Evolutionary conservation across 2,888 invertebrate genomes (phyloP), one percentile per base, ranked within the genome.

Genomic region (Graphium colonna): DNA sequence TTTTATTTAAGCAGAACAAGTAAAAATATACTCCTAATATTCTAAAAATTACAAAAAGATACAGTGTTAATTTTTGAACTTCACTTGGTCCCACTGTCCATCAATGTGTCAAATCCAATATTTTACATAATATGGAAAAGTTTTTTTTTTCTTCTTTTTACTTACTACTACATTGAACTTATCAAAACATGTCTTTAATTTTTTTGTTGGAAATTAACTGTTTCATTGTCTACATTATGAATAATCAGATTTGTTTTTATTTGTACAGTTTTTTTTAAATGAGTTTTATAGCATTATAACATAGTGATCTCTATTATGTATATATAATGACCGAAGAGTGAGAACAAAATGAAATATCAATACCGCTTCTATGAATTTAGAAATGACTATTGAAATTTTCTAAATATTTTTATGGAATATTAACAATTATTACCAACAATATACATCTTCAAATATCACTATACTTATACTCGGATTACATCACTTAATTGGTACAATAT

Each of bases 311-410:
- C 26, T 42, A n/a, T 42, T 21, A 13, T 26, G 15, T 31, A 5
- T 21, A 21, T 44, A 9, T 16, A 13, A 28, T 26, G 40, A 41
- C 4, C 31, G 3, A 31, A 31, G 31, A 9, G 31, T 31, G 9
- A 31, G 31, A 31, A 41, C 3, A 8, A 36, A 33, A 41, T 15
- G 4, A 13, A 9, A 47, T 55, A 44, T 47, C 68, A 68, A 61
- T 68, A 66, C 59, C 63, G 55, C 62, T 60, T 76, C 76, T 74
- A 66, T 64, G 48, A 2, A 56, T 7, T 56, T 68, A 76, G 75
- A 76, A 65, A 65, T 59, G 69, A 58, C 64, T 71, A 67, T 67
- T 71, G 51, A 56, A 53, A 51, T 39, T 47, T 13, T 45, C 18
- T 42, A 41, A 40, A 13, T 26, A 4, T 7, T 5, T 50, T n/a